These are phyloP conservation scores for Cyphomyrus discorhynchus DNA, from an alignment of 2,113 vertebrate genomes.

Conservation along the genomic window DNA sequence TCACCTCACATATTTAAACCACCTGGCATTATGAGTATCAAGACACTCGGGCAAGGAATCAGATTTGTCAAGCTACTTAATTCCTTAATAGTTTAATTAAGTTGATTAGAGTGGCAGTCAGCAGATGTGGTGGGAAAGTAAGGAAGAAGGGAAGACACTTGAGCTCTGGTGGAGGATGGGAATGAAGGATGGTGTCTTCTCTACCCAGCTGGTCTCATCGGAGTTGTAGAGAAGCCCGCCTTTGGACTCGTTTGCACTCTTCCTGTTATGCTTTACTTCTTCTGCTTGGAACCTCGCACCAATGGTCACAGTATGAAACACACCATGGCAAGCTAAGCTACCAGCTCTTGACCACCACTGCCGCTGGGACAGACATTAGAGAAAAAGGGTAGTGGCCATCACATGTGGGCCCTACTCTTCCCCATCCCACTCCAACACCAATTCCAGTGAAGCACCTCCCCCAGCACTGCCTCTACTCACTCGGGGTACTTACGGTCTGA, in stretches of 20 bases:
- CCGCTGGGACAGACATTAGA: background rate
- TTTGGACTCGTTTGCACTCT: background rate
- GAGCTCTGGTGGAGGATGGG: background rate
- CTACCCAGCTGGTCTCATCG: background rate
- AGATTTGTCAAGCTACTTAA: background rate
- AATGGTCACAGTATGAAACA: background rate
- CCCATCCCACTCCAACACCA: background rate
- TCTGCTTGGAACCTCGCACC: background rate
- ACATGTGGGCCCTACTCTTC: background rate
- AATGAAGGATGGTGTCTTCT: background rate
- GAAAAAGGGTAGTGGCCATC: background rate
- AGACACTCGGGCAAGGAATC: background rate
- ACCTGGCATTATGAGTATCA: background rate
- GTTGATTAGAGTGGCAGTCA: background rate
- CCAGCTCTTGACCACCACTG: background rate
- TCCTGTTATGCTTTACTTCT: background rate
- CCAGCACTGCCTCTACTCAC: too few relatives aligned
- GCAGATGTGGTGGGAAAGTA: background rate
- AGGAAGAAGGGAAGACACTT: background rate
- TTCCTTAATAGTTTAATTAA: background rate
- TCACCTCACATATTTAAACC: conserved; percentile 11
- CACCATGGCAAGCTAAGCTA: background rate
- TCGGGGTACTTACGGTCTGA: conserved; percentile 69
- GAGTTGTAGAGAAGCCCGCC: background rate
- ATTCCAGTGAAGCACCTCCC: background rate